Evolutionary conservation across 2,888 invertebrate species (phyloP).

Genomic region (Plemyria rubiginata): DNA sequence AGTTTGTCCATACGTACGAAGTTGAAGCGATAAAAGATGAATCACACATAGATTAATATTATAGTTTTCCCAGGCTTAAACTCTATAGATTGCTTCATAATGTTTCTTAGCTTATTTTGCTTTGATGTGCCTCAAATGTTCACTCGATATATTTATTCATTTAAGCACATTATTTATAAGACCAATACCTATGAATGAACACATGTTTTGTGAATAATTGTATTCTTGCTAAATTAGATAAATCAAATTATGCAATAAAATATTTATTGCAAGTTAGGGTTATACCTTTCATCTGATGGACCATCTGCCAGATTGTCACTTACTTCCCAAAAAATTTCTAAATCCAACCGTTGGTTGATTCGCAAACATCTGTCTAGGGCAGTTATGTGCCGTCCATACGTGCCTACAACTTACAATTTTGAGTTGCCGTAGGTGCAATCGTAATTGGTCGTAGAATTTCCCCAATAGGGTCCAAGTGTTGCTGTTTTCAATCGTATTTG

Average conservation of each 20-base stretch:
- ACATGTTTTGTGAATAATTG: no score
- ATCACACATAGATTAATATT: constrained; percentile 72
- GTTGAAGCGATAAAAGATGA: constrained; percentile 77
- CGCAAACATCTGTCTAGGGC: constrained; percentile 28
- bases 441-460: no score
- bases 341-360: constrained; percentile 21
- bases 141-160: no score
- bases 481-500: no score
- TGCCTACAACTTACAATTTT: neutral
- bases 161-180: no score
- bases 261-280: constrained; percentile 20
- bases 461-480: no score
- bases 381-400: constrained; percentile 6
- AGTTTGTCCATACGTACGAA: constrained; percentile 57
- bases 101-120: neutral
- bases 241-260: constrained; percentile 13
- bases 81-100: neutral
- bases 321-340: constrained; percentile 23
- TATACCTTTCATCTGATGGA: constrained; percentile 1
- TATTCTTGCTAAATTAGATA: no score
- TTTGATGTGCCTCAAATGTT: neutral
- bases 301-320: constrained; percentile 27
- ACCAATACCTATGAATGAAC: no score
- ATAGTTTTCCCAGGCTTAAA: constrained; percentile 49
- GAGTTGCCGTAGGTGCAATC: no score